Conservation (phyloP, 2,888 invertebrate genomes). For the Platerodrilus igneus region DNA sequence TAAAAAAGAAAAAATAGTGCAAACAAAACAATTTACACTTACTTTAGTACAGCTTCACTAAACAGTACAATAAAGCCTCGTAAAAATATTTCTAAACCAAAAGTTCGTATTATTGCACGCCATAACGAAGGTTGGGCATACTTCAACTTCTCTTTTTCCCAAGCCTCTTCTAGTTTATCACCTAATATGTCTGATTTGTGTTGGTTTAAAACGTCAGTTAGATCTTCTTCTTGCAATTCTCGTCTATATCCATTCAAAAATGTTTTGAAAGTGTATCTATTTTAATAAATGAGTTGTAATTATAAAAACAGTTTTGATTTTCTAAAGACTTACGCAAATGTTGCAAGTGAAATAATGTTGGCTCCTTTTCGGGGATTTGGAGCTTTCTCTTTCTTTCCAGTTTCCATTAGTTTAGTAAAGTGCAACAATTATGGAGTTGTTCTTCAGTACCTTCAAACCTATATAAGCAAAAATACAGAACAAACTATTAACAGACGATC, state of each 20-base stretch:
- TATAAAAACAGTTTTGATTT: not conserved
- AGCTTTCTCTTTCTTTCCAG: not conserved
- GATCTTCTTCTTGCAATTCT: constrained; percentile 49
- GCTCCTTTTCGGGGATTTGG: constrained; percentile 9
- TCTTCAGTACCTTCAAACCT: too few species aligned
- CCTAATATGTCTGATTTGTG: constrained; percentile 62
- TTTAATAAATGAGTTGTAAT: constrained; percentile 1
- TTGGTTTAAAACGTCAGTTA: constrained; percentile 48
- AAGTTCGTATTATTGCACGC: constrained; percentile 32
- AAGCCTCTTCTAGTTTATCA: constrained; percentile 56
- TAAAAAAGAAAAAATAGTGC: constrained; percentile 19
- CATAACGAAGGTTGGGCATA: constrained; percentile 30
- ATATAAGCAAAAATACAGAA: too few species aligned
- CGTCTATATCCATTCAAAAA: constrained; percentile 48
- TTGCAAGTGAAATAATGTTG: constrained; percentile 6
- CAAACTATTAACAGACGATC: too few species aligned
- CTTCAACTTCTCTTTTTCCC: constrained; percentile 27
- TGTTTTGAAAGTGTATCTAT: constrained; percentile 49
- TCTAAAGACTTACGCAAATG: constrained; percentile 8
- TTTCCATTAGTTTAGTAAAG: too few species aligned
- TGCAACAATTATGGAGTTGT: too few species aligned
- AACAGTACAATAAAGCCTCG: constrained; percentile 26
- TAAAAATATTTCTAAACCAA: constrained; percentile 31
- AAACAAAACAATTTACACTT: too few species aligned
- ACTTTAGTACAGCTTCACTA: constrained; percentile 29